Evolutionary conservation across 1,140 invertebrate genomes (phyloP).

Genomic region (Drosophila kepulauana): DNA sequence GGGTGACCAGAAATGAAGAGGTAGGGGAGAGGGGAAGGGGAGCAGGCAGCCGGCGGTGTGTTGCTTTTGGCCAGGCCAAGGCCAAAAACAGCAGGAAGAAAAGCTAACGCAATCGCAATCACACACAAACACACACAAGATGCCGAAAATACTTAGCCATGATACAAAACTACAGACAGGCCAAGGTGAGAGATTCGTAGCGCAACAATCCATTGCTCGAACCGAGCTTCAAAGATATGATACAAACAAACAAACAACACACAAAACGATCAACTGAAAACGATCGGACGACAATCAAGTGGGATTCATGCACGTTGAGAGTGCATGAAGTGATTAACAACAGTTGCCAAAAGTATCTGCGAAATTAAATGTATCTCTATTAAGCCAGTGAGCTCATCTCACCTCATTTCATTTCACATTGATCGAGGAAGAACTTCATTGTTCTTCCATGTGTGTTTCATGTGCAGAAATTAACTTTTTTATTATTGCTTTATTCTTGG

Average conservation of each 20-base stretch:
- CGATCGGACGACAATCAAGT: slow-evolving; percentile 25
- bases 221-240: background rate
- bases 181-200: slow-evolving; percentile 47
- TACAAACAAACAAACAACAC: background rate
- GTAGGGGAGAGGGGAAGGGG: background rate
- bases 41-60: background rate
- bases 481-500: too few relatives aligned
- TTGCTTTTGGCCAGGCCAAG: slow-evolving; percentile 58
- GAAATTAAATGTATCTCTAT: slow-evolving; percentile 8
- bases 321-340: slow-evolving; percentile 11
- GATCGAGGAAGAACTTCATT: too few relatives aligned
- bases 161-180: slow-evolving; percentile 29
- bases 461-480: too few relatives aligned
- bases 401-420: too few relatives aligned
- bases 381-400: background rate
- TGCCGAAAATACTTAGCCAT: slow-evolving; percentile 36
- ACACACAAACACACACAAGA: slow-evolving; percentile 16
- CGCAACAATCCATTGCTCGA: slow-evolving; percentile 33
- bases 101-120: slow-evolving; percentile 44
- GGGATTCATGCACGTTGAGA: slow-evolving; percentile 7
- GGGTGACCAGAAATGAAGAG: slow-evolving; percentile 24
- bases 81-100: slow-evolving; percentile 74
- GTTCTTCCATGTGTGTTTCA: too few relatives aligned
- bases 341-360: slow-evolving; percentile 6
- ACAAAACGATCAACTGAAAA: slow-evolving; percentile 8